Evolutionary conservation across 2,888 invertebrate species (phyloP).

Genomic region (Rhopalosiphum nymphaeae): DNA sequence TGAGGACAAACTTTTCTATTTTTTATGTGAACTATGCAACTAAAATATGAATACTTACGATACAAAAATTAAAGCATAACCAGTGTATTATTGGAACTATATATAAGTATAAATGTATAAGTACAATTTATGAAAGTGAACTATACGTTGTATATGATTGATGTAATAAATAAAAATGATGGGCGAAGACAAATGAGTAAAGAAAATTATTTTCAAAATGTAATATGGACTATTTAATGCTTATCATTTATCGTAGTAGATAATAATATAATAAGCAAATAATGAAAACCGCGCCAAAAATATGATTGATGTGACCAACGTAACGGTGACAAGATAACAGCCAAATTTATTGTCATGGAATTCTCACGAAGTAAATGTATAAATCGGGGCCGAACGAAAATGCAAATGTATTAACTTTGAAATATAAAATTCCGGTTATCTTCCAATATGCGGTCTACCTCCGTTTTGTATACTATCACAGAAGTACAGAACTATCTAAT

Average conservation of each 20-base stretch:
- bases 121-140: not conserved
- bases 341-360: too few relatives aligned
- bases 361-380: too few relatives aligned
- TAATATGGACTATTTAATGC: not conserved
- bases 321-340: not conserved
- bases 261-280: conserved; percentile 25
- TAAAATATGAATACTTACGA: not conserved
- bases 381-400: too few relatives aligned
- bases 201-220: not conserved
- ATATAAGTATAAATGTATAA: not conserved
- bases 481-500: too few relatives aligned
- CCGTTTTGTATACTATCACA: too few relatives aligned
- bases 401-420: too few relatives aligned
- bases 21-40: not conserved
- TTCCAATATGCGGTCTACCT: too few relatives aligned
- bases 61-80: not conserved
- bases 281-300: conserved; percentile 48
- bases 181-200: not conserved
- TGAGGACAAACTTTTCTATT: not conserved
- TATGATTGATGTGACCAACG: not conserved
- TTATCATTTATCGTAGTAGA: not conserved
- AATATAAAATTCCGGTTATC: too few relatives aligned
- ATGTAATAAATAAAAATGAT: not conserved
- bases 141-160: not conserved
- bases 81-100: not conserved